phyloP scores from a whole-genome alignment of 2,113 vertebrate species.

The Catagonus wagneri region DNA sequence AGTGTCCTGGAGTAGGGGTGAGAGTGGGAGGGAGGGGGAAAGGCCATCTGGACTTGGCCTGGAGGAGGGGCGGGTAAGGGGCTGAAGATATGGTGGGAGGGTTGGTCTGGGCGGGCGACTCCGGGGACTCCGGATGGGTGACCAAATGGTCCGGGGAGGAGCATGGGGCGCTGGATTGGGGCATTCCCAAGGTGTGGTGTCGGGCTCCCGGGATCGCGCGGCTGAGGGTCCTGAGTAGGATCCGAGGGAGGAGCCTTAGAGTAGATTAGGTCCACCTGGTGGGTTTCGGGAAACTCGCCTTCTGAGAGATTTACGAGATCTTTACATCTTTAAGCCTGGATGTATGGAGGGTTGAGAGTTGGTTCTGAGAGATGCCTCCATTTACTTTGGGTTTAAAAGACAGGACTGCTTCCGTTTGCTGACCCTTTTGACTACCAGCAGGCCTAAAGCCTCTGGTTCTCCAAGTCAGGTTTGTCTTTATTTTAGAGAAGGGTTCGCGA shows the following conservation, averaged over 20 bases:
- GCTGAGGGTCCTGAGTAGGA: neutral
- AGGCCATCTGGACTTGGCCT: neutral
- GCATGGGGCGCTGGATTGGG: neutral
- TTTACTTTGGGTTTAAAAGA: neutral
- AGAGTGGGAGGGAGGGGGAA: too few relatives aligned
- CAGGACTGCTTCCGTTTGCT: neutral
- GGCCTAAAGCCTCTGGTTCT: conserved; percentile 43
- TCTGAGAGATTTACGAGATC: neutral
- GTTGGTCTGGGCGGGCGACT: neutral
- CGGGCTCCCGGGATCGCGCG: neutral
- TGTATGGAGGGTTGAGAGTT: neutral
- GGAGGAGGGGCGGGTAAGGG: neutral
- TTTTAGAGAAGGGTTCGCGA: neutral
- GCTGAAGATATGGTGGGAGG: neutral
- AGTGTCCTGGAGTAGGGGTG: conserved; percentile 12
- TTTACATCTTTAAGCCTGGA: neutral
- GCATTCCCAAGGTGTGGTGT: neutral
- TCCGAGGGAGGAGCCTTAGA: neutral
- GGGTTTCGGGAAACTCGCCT: neutral
- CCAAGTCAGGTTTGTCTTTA: neutral
- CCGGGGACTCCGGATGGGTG: neutral
- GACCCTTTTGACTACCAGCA: neutral
- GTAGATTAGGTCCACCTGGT: neutral
- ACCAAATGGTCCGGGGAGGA: neutral
- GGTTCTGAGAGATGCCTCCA: neutral